Conservation (phyloP, 2,888 invertebrate genomes). For the Leucophora obtusa region DNA sequence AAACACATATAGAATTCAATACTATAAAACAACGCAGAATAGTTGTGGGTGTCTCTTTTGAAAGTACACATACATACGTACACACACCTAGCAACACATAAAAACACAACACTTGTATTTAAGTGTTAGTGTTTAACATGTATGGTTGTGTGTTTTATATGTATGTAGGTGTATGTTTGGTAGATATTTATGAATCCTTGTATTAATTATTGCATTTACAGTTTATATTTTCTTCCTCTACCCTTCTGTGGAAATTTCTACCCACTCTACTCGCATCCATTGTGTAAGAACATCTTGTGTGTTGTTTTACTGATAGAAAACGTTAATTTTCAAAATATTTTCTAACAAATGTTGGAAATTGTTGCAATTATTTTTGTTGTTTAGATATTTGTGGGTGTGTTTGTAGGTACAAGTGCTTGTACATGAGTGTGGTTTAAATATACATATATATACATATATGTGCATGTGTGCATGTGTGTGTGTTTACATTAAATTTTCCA, state of each 20-base stretch:
- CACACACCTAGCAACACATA: background rate
- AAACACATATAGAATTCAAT: background rate
- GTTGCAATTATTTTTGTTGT: conserved; percentile 12
- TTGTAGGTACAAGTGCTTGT: background rate
- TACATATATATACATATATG: background rate
- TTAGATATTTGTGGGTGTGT: background rate
- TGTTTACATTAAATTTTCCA: conserved; percentile 41
- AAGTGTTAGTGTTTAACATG: background rate
- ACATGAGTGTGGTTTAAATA: background rate
- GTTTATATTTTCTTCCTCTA: background rate
- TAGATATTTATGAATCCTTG: conserved; percentile 27
- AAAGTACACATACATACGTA: background rate
- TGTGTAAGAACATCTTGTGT: background rate
- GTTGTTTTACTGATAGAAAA: conserved; percentile 9
- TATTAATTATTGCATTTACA: conserved; percentile 51
- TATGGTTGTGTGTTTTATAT: conserved; percentile 5
- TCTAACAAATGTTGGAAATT: conserved; percentile 41
- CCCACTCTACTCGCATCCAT: background rate
- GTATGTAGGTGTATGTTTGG: background rate
- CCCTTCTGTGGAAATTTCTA: background rate
- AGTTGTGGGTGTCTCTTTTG: background rate
- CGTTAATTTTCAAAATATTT: conserved; percentile 50
- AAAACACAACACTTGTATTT: background rate
- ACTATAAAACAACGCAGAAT: background rate
- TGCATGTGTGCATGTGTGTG: conserved; percentile 12